Evolutionary conservation across 2,113 vertebrate genomes (phyloP).

Genomic region (Sinocyclocheilus anshuiensis): DNA sequence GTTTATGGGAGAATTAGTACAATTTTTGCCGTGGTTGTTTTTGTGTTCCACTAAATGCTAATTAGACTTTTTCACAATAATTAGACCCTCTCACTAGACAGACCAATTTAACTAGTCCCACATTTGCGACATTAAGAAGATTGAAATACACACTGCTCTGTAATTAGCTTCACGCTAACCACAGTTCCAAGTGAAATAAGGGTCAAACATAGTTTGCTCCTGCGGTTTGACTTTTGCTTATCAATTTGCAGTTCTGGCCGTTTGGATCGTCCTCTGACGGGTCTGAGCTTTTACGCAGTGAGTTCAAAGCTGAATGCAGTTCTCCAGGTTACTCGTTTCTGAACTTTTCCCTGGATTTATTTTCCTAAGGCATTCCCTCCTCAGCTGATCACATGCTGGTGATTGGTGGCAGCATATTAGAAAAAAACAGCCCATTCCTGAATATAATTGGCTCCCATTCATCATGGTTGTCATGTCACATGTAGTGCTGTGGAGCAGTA

Average conservation of each 20-base stretch:
- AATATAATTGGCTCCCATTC: conserved; percentile 64
- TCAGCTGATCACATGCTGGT: conserved; percentile 50
- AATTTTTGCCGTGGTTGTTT: conserved; percentile 94
- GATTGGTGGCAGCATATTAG: conserved; percentile 54
- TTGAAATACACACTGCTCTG: conserved; percentile 69
- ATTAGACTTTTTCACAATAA: conserved; percentile 95
- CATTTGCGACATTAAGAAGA: conserved; percentile 65
- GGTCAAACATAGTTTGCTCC: conserved; percentile 52
- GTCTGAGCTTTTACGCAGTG: no score
- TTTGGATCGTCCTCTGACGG: conserved; percentile 7
- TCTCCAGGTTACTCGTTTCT: conserved; percentile 33
- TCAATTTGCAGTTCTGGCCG: conserved; percentile 37
- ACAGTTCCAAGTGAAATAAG: conserved; percentile 63
- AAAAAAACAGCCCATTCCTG: conserved; percentile 54
- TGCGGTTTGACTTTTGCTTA: conserved; percentile 53
- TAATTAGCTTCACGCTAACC: conserved; percentile 77
- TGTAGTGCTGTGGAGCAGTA: conserved; percentile 60
- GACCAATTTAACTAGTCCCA: conserved; percentile 73
- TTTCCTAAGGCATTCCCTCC: conserved; percentile 46
- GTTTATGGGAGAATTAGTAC: conserved; percentile 93
- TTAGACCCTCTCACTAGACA: conserved; percentile 89
- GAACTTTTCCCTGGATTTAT: conserved; percentile 39
- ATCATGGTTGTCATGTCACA: conserved; percentile 60
- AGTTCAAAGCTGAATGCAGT: background rate
- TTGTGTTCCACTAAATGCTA: conserved; percentile 99